Base-by-base conservation (phyloP, 2,797 vertebrate species). In the Gephyroberyx darwinii region DNA sequence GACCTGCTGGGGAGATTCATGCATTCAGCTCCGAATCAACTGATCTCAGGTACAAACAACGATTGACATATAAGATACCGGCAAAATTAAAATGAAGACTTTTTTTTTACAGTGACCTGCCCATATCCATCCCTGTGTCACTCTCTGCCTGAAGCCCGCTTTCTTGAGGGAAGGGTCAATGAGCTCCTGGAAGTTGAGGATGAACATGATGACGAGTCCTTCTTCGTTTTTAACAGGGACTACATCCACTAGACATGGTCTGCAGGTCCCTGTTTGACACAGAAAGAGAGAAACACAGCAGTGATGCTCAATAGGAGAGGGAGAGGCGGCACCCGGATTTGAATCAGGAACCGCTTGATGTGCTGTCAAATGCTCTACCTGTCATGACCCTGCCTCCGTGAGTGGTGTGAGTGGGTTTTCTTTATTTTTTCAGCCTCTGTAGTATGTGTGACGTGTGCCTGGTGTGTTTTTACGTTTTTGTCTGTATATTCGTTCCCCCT, bases 171-270 rank as follows among this genome's bases (percentile, higher is more conserved):
- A 82, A 0, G 96, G 92, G 83, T 95, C 94, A 0, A 96, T 93
- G 63, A 98, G 91, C 71, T 98, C 97, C 89, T 99, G 96, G 26
- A 96, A 99, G 92, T 98, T 97, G 58, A 99, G 94, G 92, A 99
- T 99, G 92, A 97, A 99, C 97, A 99, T 99, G 91, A 98, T 98
- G 87, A 99, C 97, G 0, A 84, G 52, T 0, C 96, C 96, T 0
- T 96, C 96, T 72, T 98, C 98, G 0, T 96, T 98, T 91, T 99
- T 99, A 62, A 99, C 95, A 0, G 98, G 98, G 9, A 99, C 95
- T 51, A 99, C 93, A 0, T 98, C 97, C 82, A 99, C 95, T 84
- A 96, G 90, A 89, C 97, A 99, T 1, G 95, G 96, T 75, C 96
- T 93, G 81, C 97, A 96, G 1, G 95, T 94, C 2, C 96, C 98